Evolutionary conservation across 2,797 vertebrate genomes (phyloP).

Genomic region (Danio aesculapii): DNA sequence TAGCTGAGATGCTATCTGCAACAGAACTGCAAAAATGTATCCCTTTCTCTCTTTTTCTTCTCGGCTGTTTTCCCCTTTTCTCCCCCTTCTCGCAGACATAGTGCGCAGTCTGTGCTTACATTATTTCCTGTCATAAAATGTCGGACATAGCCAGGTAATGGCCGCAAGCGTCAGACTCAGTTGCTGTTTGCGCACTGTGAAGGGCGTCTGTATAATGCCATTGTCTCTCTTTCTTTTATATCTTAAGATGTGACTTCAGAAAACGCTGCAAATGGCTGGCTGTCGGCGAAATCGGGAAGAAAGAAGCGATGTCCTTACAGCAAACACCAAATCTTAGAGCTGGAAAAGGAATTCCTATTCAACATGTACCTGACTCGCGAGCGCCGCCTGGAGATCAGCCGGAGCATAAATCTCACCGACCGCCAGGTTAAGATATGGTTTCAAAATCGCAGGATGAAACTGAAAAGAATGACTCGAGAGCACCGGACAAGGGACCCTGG

Average conservation of each 20-base stretch:
- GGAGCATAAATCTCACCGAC: slow-evolving; percentile 54
- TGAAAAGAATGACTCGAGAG: slow-evolving; percentile 57
- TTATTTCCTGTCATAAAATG: slow-evolving; percentile 56
- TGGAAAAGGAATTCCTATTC: slow-evolving; percentile 57
- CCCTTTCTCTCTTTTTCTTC: slow-evolving; percentile 2
- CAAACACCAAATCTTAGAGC: slow-evolving; percentile 58
- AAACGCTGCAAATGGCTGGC: slow-evolving; percentile 50
- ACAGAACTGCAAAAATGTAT: not conserved
- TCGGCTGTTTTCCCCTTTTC: not conserved
- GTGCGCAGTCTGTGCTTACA: slow-evolving; percentile 24
- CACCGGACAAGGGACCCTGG: slow-evolving; percentile 48
- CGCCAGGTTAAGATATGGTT: slow-evolving; percentile 61
- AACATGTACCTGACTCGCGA: slow-evolving; percentile 67
- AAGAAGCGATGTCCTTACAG: slow-evolving; percentile 55
- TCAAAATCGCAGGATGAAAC: slow-evolving; percentile 63
- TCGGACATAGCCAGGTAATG: slow-evolving; percentile 42
- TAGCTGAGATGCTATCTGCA: not conserved
- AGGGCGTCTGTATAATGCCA: not conserved
- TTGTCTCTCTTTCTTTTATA: slow-evolving; percentile 53
- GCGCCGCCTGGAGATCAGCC: slow-evolving; percentile 82
- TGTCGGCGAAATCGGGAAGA: slow-evolving; percentile 46
- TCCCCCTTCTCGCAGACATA: slow-evolving; percentile 29
- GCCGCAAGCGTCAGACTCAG: slow-evolving; percentile 37
- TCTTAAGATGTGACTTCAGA: slow-evolving; percentile 65
- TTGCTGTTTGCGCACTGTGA: not conserved